Evolutionary conservation across 2,888 invertebrate species (phyloP).

Genomic region (Lepetodrilus schrolli): DNA sequence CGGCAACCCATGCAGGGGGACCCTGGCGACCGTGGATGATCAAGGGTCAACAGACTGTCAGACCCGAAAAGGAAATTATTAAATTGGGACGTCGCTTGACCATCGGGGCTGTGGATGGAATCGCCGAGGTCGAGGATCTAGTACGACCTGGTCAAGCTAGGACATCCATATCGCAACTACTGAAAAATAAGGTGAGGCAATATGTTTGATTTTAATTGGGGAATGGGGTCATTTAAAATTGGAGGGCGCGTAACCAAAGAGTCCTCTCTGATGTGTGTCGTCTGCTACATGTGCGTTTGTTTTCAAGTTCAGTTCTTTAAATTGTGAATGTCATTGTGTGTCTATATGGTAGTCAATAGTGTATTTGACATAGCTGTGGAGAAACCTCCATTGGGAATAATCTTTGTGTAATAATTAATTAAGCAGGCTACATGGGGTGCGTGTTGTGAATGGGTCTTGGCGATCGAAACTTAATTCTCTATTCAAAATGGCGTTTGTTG

Average conservation of each 20-base stretch:
- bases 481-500: conserved; percentile 66
- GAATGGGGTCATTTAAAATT: no score
- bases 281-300: conserved; percentile 3
- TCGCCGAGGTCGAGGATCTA: conserved; percentile 55
- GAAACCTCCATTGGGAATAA: not conserved
- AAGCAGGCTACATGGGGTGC: not conserved
- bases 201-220: no score
- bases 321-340: conserved; percentile 5
- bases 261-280: no score
- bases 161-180: conserved; percentile 49
- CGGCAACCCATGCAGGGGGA: conserved; percentile 67
- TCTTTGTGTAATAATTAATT: conserved; percentile 2
- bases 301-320: conserved; percentile 4
- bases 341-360: not conserved
- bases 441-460: no score
- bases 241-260: no score
- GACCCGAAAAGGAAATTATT: conserved; percentile 47
- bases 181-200: conserved; percentile 62
- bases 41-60: conserved; percentile 44
- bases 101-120: conserved; percentile 66
- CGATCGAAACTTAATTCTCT: not conserved
- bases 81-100: conserved; percentile 65
- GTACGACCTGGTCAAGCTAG: conserved; percentile 52
- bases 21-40: conserved; percentile 48
- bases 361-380: not conserved